Evolutionary conservation across 2,888 invertebrate genomes (phyloP).

Genomic region (Leptinotarsa tumamoca): DNA sequence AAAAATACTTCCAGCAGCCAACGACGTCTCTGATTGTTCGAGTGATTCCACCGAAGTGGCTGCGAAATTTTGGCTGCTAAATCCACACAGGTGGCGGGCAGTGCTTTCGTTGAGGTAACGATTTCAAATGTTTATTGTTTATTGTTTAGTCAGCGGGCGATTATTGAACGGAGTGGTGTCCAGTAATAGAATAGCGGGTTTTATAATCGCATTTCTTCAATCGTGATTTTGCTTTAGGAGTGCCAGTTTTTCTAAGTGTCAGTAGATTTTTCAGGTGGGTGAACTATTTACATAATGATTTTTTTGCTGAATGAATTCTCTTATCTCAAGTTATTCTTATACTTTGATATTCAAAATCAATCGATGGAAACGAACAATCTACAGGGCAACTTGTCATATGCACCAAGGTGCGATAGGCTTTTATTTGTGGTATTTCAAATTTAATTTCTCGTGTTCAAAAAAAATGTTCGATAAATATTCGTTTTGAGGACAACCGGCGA

Average conservation of each 20-base stretch:
- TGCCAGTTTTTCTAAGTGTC: background rate
- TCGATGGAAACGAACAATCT: too few relatives aligned
- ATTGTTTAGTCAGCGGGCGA: constrained; percentile 19
- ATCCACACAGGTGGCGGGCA: background rate
- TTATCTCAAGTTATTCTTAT: too few relatives aligned
- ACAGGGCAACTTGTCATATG: too few relatives aligned
- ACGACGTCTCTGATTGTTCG: background rate
- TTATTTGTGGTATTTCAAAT: too few relatives aligned
- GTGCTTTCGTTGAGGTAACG: constrained; percentile 10
- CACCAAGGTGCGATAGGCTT: too few relatives aligned
- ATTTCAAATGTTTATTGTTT: constrained; percentile 14
- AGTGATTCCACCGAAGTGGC: background rate
- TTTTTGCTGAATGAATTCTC: too few relatives aligned
- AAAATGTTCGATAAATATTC: too few relatives aligned
- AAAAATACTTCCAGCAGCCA: too few relatives aligned
- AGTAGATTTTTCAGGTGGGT: background rate
- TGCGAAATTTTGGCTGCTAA: background rate
- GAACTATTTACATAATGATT: background rate
- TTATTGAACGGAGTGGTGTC: constrained; percentile 14
- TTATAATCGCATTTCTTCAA: background rate
- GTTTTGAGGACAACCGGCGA: too few relatives aligned
- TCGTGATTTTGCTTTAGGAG: background rate
- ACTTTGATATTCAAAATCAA: too few relatives aligned
- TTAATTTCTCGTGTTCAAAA: too few relatives aligned
- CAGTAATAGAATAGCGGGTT: background rate